Percentiles rank a stretch among this genome's conserved stretches.
Evolutionary conservation across 1,140 invertebrate species (phyloP).

Genomic region (Cryptotermes secundus): DNA sequence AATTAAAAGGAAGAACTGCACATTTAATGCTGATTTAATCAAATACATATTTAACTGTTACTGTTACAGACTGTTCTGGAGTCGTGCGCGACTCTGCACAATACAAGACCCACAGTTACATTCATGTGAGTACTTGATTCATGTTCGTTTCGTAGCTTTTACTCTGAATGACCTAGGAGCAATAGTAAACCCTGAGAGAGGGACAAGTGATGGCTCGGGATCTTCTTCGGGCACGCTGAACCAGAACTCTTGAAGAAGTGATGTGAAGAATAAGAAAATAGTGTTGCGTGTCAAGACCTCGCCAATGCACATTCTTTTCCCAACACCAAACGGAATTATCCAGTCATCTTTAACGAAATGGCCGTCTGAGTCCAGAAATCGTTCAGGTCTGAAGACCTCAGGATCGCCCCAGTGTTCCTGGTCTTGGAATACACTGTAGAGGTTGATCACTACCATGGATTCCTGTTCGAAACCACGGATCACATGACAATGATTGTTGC

Average conservation of each 20-base stretch:
- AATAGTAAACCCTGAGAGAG: conserved; percentile 55
- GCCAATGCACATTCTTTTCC: conserved; percentile 61
- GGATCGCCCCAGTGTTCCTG: conserved; percentile 66
- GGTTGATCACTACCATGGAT: conserved; percentile 67
- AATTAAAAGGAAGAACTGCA: too few species aligned
- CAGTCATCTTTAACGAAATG: conserved; percentile 51
- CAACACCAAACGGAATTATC: conserved; percentile 46
- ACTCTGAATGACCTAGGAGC: conserved; percentile 51
- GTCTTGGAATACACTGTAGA: conserved; percentile 69
- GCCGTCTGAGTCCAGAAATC: conserved; percentile 55
- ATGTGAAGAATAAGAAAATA: conserved; percentile 56
- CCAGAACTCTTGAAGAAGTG: conserved; percentile 55
- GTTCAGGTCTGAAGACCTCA: conserved; percentile 57
- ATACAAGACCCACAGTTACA: too few species aligned
- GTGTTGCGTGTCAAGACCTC: conserved; percentile 58
- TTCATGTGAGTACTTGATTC: too few species aligned
- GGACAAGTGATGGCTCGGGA: conserved; percentile 44
- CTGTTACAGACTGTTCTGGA: too few species aligned
- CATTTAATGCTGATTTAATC: too few species aligned
- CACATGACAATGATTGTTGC: too few species aligned
- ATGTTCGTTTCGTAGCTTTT: too few species aligned
- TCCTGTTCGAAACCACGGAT: conserved; percentile 49
- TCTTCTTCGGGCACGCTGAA: conserved; percentile 46
- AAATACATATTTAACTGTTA: too few species aligned
- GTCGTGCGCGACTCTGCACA: too few species aligned